Conservation (phyloP, 2,113 vertebrate genomes). For the Prietella phreatophila region DNA sequence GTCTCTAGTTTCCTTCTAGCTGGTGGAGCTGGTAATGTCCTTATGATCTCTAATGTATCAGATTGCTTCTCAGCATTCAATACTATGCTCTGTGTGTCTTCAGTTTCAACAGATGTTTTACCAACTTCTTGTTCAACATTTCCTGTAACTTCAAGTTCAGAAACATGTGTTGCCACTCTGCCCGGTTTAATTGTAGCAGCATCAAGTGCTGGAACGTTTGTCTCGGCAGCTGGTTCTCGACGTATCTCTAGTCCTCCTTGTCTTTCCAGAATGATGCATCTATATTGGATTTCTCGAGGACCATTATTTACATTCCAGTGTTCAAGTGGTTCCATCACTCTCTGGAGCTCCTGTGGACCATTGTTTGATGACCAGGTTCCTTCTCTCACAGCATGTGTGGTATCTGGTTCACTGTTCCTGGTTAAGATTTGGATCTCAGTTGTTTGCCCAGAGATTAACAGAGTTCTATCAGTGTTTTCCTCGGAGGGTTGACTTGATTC, state of each 20-base stretch:
- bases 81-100: not conserved
- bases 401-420: slow-evolving; percentile 22
- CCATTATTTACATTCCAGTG: slow-evolving; percentile 13
- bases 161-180: not conserved
- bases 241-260: not conserved
- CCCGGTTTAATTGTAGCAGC: slow-evolving; percentile 22
- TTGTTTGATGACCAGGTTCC: slow-evolving; percentile 8
- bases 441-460: not conserved
- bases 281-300: slow-evolving; percentile 47
- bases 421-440: slow-evolving; percentile 21
- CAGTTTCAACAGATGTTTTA: slow-evolving; percentile 15
- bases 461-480: not conserved
- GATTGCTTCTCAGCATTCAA: not conserved
- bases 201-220: not conserved
- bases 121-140: slow-evolving; percentile 1
- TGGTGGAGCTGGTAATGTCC: not conserved
- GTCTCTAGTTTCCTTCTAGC: not conserved
- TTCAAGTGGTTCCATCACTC: slow-evolving; percentile 22
- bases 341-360: slow-evolving; percentile 16
- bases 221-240: slow-evolving; percentile 12
- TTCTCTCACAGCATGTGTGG: not conserved
- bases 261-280: slow-evolving; percentile 60
- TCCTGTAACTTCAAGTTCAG: not conserved
- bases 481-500: slow-evolving; percentile 13
- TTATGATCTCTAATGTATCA: not conserved